phyloP scores from a whole-genome alignment of 2,797 vertebrate genomes.

The Rhabdophis nuchalis region DNA sequence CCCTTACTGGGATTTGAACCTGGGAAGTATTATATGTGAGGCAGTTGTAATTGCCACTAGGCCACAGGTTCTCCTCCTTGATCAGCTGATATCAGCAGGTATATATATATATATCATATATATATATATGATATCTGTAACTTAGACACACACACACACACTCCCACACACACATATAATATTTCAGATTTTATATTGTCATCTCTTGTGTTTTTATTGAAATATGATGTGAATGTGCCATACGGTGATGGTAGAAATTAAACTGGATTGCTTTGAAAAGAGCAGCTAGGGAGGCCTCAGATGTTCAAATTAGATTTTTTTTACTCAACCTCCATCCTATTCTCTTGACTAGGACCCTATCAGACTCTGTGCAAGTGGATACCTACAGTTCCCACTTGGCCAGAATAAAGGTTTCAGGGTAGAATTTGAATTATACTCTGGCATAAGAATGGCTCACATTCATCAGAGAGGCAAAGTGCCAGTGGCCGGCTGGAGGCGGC shows the following conservation, averaged over 20 bases:
- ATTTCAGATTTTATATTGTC: background rate
- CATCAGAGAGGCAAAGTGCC: background rate
- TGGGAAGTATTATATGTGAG: too few species aligned
- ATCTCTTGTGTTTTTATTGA: background rate
- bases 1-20: too few species aligned
- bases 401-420: background rate
- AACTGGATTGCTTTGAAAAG: background rate
- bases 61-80: too few species aligned
- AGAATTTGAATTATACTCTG: slow-evolving; percentile 17
- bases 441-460: slow-evolving; percentile 28
- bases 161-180: too few species aligned
- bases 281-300: background rate
- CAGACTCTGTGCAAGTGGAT: slow-evolving; percentile 27
- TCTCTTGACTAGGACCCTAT: slow-evolving; percentile 15
- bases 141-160: too few species aligned
- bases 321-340: slow-evolving; percentile 21
- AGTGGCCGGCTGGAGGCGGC: background rate
- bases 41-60: too few species aligned
- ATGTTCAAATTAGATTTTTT: slow-evolving; percentile 12
- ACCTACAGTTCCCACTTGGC: background rate
- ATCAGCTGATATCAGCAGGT: too few species aligned
- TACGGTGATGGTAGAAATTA: background rate
- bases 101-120: too few species aligned
- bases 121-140: too few species aligned
- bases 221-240: background rate